These are phyloP conservation scores for Drosophila mayri DNA, from an alignment of 1,140 invertebrate genomes.

Conservation along the genomic window DNA sequence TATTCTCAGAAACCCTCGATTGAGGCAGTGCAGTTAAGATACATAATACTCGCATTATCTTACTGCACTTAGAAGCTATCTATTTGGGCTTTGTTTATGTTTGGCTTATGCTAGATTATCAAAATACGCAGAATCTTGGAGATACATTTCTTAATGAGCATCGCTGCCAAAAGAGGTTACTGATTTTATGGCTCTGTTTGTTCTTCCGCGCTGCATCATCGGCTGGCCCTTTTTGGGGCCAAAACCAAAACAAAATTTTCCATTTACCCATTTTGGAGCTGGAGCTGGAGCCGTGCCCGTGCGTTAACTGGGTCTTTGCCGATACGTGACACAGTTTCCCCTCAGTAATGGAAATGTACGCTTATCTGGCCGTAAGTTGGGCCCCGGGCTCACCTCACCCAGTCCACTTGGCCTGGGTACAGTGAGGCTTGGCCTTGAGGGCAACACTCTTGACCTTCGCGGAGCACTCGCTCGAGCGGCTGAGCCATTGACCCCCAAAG, in stretches of 20 bases:
- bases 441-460: constrained; percentile 42
- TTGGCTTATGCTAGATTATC: constrained; percentile 2
- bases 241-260: constrained; percentile 43
- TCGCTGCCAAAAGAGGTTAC: neutral
- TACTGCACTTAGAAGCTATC: neutral
- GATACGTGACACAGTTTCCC: constrained; percentile 55
- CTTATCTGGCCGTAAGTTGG: constrained; percentile 32
- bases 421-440: constrained; percentile 33
- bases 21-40: constrained; percentile 17
- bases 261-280: constrained; percentile 33
- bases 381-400: constrained; percentile 16
- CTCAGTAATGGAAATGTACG: constrained; percentile 36
- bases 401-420: constrained; percentile 4
- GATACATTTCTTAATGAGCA: neutral
- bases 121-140: constrained; percentile 1
- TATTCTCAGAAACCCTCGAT: neutral
- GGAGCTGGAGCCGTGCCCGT: constrained; percentile 9
- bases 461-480: constrained; percentile 11
- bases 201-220: constrained; percentile 20
- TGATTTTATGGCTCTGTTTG: constrained; percentile 35
- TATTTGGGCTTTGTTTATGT: constrained; percentile 4
- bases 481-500: constrained; percentile 62
- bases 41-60: neutral
- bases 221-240: constrained; percentile 13
- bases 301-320: constrained; percentile 55